phyloP scores from a whole-genome alignment of 1,140 invertebrate genomes.

The Antheraea mylitta region DNA sequence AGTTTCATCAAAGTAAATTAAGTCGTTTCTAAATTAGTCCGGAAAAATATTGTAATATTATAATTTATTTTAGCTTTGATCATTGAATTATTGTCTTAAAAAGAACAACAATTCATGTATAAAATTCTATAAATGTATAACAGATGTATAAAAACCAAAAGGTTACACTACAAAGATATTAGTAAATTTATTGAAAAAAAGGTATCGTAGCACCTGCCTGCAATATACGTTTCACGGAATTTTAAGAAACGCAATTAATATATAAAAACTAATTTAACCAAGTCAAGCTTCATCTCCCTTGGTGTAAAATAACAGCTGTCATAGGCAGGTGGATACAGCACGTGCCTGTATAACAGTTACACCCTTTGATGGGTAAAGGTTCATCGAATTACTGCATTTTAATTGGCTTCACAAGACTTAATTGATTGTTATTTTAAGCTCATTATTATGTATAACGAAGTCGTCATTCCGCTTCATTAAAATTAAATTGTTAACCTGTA shows the following conservation, averaged over 20 bases:
- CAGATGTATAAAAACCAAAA: no score
- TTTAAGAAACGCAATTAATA: neutral
- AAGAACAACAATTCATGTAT: no score
- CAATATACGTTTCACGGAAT: neutral
- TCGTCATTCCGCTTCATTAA: neutral
- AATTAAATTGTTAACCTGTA: neutral
- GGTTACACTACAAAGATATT: neutral
- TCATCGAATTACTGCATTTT: conserved; percentile 19
- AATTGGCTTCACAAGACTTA: conserved; percentile 15
- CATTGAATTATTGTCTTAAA: no score
- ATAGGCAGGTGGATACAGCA: conserved; percentile 18
- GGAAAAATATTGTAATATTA: no score
- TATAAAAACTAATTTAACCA: conserved; percentile 1
- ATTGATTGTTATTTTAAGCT: conserved; percentile 28
- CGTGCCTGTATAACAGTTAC: conserved; percentile 14
- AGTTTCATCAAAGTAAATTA: no score
- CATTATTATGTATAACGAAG: conserved; percentile 19
- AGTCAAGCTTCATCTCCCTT: conserved; percentile 11
- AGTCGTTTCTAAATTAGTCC: no score
- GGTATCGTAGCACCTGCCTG: neutral
- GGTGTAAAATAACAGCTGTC: conserved; percentile 11
- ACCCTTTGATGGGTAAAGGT: conserved; percentile 24
- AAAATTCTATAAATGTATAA: no score
- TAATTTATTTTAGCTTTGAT: no score
- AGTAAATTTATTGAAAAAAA: neutral